phyloP scores from a whole-genome alignment of 1,140 invertebrate genomes.

The Bombus vancouverensis region DNA sequence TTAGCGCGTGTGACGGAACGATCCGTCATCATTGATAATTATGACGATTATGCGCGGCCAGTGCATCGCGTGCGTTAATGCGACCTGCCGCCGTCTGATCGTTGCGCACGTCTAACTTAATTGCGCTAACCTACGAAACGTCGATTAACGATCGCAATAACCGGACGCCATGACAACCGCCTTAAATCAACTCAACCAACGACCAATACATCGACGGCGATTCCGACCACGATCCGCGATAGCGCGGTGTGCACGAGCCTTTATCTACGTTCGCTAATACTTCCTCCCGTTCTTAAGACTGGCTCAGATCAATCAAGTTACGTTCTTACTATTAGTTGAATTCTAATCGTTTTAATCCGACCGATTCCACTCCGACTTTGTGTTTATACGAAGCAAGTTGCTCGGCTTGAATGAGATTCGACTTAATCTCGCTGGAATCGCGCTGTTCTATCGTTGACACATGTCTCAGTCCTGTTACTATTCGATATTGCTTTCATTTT shows the following conservation, averaged over 20 bases:
- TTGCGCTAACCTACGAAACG: conserved; percentile 74
- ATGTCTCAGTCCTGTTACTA: no score
- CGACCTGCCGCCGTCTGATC: conserved; percentile 66
- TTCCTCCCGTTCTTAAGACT: no score
- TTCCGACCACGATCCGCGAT: conserved; percentile 35
- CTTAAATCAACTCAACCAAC: conserved; percentile 68
- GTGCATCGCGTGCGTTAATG: conserved; percentile 73
- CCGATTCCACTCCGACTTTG: no score
- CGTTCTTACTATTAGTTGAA: no score
- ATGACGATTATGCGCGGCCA: conserved; percentile 72
- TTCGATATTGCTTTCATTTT: no score
- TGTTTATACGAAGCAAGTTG: no score
- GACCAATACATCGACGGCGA: not conserved
- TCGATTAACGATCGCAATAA: conserved; percentile 78
- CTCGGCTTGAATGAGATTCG: no score
- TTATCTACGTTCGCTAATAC: conserved; percentile 27
- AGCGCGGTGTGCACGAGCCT: conserved; percentile 32
- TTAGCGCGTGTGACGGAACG: conserved; percentile 72
- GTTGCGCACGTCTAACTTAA: conserved; percentile 71
- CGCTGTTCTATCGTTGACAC: no score
- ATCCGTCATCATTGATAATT: conserved; percentile 77
- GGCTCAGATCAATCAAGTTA: no score
- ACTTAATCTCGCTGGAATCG: no score
- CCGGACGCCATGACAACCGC: conserved; percentile 67
- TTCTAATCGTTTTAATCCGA: no score